Evolutionary conservation across 2,888 invertebrate genomes (phyloP), one percentile per base, ranked within the genome.

Genomic region (Geophilus truncorum): DNA sequence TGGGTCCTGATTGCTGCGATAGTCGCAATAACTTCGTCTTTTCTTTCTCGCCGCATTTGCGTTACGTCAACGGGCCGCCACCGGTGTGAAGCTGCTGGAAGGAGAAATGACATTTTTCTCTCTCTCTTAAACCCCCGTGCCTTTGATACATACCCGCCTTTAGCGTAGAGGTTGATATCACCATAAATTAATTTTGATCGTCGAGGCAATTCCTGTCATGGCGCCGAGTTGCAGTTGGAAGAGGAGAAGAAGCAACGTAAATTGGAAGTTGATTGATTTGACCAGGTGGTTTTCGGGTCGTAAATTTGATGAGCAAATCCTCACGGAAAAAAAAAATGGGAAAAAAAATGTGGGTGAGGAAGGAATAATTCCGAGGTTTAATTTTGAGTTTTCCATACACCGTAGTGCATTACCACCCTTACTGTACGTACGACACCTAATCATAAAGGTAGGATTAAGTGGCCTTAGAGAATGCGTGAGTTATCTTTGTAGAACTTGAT

Each of bases 1-100:
- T 93, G 23, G 93, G 93, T 84, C 90, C 92, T 6, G 90, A 92
- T 78, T 94, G 93, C 87, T 94, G 93, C 87, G 93, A 93, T 86
- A 90, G 92, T 80, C 89, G 93, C 85, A 93, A 94, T 88, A 93
- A 92, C 80, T 90, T 93, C 83, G 92, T 92, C 79, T 90, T 93
- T 84, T 92, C 92, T 0, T 88, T 94, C 57, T 91, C 92, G n/a
- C 94, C 94, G 5, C 93, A 94, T 85, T 89, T 94, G 81, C 91
- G 92, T 84, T 94, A 94, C 86, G 91, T 93, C n/a, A 90, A 92
- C 82, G 94, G 94, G 82, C 93, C 94, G 12, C 94, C 94, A 23
- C 94, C 94, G 9, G 91, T 93, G 84, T 93, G 90, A 91, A 86
- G 81, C 23, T 45, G 45, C 18, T 18, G 45, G 45, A n/a, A n/a